Evolutionary conservation across 37 sponge, comb jelly and placozoan genomes (phyloP).

Genomic region (Ephydatia muelleri): DNA sequence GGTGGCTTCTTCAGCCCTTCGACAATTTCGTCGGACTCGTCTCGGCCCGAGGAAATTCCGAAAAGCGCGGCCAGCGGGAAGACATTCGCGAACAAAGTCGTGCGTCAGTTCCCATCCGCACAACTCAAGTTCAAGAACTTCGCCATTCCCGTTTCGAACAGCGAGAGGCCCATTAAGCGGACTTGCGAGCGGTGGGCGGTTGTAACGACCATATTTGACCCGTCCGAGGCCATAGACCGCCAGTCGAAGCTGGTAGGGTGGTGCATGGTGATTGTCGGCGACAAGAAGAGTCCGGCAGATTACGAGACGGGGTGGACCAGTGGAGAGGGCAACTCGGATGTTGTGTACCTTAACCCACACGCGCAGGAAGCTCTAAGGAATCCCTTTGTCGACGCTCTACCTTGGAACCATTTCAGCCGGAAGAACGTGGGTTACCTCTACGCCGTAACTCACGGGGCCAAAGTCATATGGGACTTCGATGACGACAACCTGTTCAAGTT

Average conservation of each 20-base stretch:
- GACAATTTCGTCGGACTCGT: background rate
- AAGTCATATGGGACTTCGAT: conserved; percentile 66
- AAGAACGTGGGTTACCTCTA: conserved; percentile 75
- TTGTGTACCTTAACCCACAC: conserved; percentile 37
- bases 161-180: background rate
- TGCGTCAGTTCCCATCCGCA: conserved; percentile 19
- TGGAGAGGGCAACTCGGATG: conserved; percentile 35
- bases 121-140: background rate
- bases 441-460: conserved; percentile 58
- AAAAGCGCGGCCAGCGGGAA: conserved; percentile 28
- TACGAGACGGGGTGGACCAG: conserved; percentile 32
- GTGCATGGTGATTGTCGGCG: conserved; percentile 62
- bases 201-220: conserved; percentile 43
- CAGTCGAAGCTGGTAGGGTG: conserved; percentile 37
- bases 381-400: conserved; percentile 27
- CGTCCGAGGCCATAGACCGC: conserved; percentile 43
- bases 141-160: background rate
- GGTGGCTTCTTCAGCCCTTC: background rate
- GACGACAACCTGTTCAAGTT: conserved; percentile 71
- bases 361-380: conserved; percentile 18
- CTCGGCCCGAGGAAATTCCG: background rate
- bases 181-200: conserved; percentile 58
- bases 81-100: conserved; percentile 32
- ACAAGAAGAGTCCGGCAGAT: conserved; percentile 34
- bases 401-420: conserved; percentile 57